Base-by-base conservation (phyloP, 2,888 invertebrate genomes). In the Agonopterix alstromeriana region DNA sequence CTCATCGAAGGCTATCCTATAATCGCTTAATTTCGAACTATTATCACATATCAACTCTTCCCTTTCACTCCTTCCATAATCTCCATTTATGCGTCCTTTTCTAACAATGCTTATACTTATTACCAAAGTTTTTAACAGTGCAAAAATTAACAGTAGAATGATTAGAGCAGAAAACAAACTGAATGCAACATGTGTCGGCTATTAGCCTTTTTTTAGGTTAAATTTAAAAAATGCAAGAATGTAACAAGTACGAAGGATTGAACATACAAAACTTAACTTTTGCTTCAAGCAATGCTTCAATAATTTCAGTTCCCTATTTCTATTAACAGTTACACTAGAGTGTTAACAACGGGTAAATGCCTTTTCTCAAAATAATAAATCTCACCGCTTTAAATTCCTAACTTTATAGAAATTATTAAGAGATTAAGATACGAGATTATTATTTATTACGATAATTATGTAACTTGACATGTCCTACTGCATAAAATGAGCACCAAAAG, bases 11-110 rank as follows among this genome's bases (percentile, higher is more conserved):
- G 60, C 64, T 70, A 68, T 60, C 59, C 55, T 61, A 64, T 72
- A 69, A 61, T 60, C 57, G 61, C 75, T 74, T 77, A 79, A 62
- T 67, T 69, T 62, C 74, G 67, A 73, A 71, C 79, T 84, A 83
- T 78, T 85, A 86, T 86, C 85, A 86, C 85, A 85, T 76, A 68
- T 77, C 71, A 73, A 71, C 69, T 67, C 76, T 72, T 76, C 61
- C 60, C 66, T 70, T 56, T 65, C 62, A 56, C 48, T 62, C 64
- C 65, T 59, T 56, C 48, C 60, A 65, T 57, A 57, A 57, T 11
- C 49, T 42, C 59, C 63, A 51, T 60, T 60, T 64, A 64, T 55
- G 47, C 67, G 43, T 60, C 58, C 56, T 48, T 55, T 53, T 55
- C 49, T 55, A 53, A 53, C 17, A 43, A 40, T 43, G 46, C 38